Evolutionary conservation across 2,888 invertebrate species (phyloP), one percentile per base, ranked within the genome.

Genomic region (Campoplex capitator): DNA sequence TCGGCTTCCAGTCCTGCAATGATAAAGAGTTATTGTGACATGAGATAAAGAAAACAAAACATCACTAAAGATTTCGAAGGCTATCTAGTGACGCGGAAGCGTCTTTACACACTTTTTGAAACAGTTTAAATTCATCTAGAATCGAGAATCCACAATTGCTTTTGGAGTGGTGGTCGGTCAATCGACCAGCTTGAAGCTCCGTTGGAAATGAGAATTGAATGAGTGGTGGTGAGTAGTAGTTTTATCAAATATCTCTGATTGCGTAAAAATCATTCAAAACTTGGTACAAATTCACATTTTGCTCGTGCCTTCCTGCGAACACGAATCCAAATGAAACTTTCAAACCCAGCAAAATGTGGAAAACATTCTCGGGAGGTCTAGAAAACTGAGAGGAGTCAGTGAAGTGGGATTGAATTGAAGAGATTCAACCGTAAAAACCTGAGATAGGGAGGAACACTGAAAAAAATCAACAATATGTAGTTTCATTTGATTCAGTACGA

Each of bases 1-100:
- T 97, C 97, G n/a, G 97, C 97, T 91, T 97, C 96, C 91, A 97
- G 95, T 91, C 97, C 97, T 97, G 95, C 9, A 95, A 96, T 92
- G 75, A 79, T 28, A 74, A 70, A 65, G 80, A 67, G 84, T 54
- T 70, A 58, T 42, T 51, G 70, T 42, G 65, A 38, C 35, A 70
- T 3, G 6, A 28, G 45, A 38, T 3, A 42, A 42, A 56, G 13
- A 3, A 16, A 58, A 23, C 9, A 2, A 11, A 54, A 23, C 38
- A 45, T 8, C 18, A 51, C 51, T 1, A 18, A 51, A 18, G 18
- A 51, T 51, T 51, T 18, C 18, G 1, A n/a, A 51, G 1, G 51
- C 18, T 18, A 16, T 42, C 6, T 42, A 42, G 9, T 42, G 9
- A 42, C 42, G 6, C 42, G 9, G 9, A 4, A 42, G 42, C 42